Evolutionary conservation across 2,797 vertebrate genomes (phyloP), one percentile per base, ranked within the genome.

Genomic region (Gallinago solitaria): DNA sequence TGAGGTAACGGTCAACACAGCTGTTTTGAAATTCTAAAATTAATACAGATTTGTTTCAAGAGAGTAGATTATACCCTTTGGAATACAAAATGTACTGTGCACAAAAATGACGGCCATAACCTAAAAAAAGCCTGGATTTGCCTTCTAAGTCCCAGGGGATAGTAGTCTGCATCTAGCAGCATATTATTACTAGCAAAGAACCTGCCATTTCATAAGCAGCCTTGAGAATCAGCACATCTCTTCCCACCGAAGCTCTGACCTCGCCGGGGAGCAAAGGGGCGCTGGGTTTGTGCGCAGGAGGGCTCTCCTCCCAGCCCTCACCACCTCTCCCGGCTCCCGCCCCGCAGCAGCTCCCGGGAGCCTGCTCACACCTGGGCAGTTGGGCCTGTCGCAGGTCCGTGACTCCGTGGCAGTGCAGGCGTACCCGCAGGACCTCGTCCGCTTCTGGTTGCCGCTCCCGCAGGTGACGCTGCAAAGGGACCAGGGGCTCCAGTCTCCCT

Each of bases 401-500:
- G 99, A 99, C 97, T 99, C 99, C 0, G 99, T 99, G 64, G 99
- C 99, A 0, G 99, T 99, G 84, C 99, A 99, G 45, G 99, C 99
- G 0, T 99, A 99, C 5, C 99, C 99, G 4, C 99, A 99, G 19
- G 99, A 98, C 86, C 99, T 92, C 4, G 98, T 99, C 83, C 99
- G 98, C 97, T 99, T 99, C 98, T 99, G 99, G 94, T 95, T 99
- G 56, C 99, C 99, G 0, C 99, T 98, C 15, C 99, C 99, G 27
- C 99, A 99, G 89, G 99, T 99, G 94, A 99, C 98, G 3, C 99
- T 99, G 95, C 99, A 99, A 5, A 96, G 94, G 30, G 99, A 99
- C 99, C 99, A 99, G 11, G 97, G 96, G 87, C 99, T 99, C 99
- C 99, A 99, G 96, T 99, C 99, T 12, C 99, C 99, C 79, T 99